A percentile compares a stretch with the other conserved stretches of the same genome.
These are phyloP conservation scores for Entelurus aequoreus DNA, from an alignment of 2,113 vertebrate genomes.

Conservation along the genomic window DNA sequence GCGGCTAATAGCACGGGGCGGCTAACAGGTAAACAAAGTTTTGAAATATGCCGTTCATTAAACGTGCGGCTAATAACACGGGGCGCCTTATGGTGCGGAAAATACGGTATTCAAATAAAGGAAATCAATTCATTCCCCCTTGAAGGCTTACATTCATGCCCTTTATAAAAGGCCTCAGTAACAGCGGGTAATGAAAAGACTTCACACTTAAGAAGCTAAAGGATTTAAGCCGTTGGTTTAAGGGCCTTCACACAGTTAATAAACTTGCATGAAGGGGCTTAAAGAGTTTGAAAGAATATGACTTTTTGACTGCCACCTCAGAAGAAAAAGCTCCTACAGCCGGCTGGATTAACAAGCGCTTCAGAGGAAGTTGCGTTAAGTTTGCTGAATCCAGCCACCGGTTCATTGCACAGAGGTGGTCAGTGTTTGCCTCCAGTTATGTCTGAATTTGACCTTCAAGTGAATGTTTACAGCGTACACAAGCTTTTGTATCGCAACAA, in stretches of 20 bases:
- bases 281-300: slow-evolving; percentile 42
- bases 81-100: too few relatives aligned
- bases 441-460: slow-evolving; percentile 27
- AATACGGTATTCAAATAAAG: slow-evolving; percentile 18
- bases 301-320: slow-evolving; percentile 43
- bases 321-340: slow-evolving; percentile 51
- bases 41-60: too few relatives aligned
- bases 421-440: slow-evolving; percentile 33
- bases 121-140: slow-evolving; percentile 29
- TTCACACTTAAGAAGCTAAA: slow-evolving; percentile 31
- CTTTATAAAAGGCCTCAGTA: slow-evolving; percentile 27
- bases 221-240: slow-evolving; percentile 17
- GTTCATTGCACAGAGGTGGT: slow-evolving; percentile 35
- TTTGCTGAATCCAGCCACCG: slow-evolving; percentile 18
- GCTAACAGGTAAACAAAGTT: too few relatives aligned
- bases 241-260: slow-evolving; percentile 45
- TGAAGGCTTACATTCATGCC: slow-evolving; percentile 44
- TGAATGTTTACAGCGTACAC: slow-evolving; percentile 36
- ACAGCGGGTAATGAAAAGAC: slow-evolving; percentile 40
- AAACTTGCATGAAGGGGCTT: slow-evolving; percentile 46
- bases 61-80: too few relatives aligned
- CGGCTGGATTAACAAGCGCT: slow-evolving; percentile 40
- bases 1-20: too few relatives aligned
- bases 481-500: slow-evolving; percentile 12
- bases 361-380: slow-evolving; percentile 42